Evolutionary conservation across 2,113 vertebrate genomes (phyloP).

Genomic region (Hyperoodon ampullatus): DNA sequence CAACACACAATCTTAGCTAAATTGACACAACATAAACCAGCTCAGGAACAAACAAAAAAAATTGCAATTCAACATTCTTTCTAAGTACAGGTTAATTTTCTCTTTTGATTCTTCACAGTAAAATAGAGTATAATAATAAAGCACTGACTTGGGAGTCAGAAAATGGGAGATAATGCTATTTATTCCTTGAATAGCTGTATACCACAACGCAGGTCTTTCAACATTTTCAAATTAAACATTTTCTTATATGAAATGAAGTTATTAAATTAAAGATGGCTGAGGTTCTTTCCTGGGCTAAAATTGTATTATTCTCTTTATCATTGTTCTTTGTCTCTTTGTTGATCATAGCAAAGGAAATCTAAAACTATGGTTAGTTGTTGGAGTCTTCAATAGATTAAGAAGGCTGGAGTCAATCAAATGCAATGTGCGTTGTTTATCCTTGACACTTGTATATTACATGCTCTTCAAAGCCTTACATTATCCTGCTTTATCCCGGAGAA

Average conservation of each 20-base stretch:
- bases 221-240: conserved; percentile 48
- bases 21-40: background rate
- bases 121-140: conserved; percentile 2
- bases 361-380: background rate
- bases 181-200: background rate
- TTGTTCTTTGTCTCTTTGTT: background rate
- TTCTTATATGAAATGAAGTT: conserved; percentile 2
- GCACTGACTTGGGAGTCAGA: background rate
- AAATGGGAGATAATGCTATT: background rate
- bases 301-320: background rate
- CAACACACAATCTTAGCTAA: background rate
- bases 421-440: background rate
- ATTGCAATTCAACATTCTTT: background rate
- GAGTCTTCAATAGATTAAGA: background rate
- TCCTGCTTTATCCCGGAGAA: background rate
- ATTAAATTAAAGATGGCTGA: conserved; percentile 38
- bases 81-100: conserved; percentile 38
- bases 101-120: background rate
- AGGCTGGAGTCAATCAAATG: background rate
- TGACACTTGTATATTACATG: background rate
- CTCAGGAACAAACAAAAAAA: background rate
- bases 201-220: background rate
- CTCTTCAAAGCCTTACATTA: background rate
- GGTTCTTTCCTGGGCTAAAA: background rate
- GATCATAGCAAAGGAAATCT: background rate